Conservation (phyloP, 2,113 vertebrate genomes). For the Gallinago undulata region DNA sequence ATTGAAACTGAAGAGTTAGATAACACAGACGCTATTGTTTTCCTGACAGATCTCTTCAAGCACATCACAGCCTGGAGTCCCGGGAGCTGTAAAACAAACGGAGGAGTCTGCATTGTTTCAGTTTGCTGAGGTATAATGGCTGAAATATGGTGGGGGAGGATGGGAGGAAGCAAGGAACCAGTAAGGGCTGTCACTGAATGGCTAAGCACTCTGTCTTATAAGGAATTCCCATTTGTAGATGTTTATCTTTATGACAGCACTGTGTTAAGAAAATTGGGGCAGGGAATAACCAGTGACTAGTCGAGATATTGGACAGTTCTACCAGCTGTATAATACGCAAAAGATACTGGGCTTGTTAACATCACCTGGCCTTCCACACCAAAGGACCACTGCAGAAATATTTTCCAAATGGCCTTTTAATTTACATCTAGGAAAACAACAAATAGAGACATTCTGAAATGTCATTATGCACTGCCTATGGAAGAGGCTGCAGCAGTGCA, state of each 20-base stretch:
- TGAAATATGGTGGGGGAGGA: background rate
- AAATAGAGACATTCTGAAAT: background rate
- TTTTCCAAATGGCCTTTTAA: background rate
- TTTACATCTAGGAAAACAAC: background rate
- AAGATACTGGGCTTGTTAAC: background rate
- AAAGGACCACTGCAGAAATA: background rate
- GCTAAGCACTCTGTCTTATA: background rate
- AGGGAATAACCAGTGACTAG: background rate
- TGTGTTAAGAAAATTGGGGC: background rate
- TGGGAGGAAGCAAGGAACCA: background rate
- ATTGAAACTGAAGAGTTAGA: background rate
- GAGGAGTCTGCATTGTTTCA: slow-evolving; percentile 82
- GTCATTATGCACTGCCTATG: background rate
- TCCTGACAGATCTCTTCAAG: slow-evolving; percentile 79
- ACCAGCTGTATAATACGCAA: background rate
- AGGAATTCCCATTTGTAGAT: background rate
- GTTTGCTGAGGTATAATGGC: slow-evolving; percentile 79
- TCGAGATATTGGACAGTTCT: background rate
- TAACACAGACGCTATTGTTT: slow-evolving; percentile 32
- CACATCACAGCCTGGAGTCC: slow-evolving; percentile 70
- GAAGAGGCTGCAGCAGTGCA: background rate
- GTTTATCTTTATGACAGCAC: background rate
- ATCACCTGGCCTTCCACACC: background rate
- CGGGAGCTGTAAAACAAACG: slow-evolving; percentile 70
- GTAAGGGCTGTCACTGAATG: background rate